phyloP scores from a whole-genome alignment of 1,140 invertebrate genomes.

The Drosophila pallidifrons region DNA sequence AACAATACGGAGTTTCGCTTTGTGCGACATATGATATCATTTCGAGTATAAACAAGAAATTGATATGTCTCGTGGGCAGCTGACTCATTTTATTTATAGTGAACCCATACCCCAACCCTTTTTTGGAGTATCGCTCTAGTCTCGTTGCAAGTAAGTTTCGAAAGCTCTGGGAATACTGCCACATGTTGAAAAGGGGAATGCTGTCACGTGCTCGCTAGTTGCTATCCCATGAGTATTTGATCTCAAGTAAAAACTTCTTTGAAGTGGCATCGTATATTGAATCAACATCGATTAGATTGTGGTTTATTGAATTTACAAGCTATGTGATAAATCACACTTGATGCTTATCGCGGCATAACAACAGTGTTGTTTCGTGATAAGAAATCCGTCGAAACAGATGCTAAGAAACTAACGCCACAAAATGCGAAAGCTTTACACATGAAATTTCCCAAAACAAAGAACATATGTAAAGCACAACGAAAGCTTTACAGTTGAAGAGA shows the following conservation, averaged over 20 bases:
- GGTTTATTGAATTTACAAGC: constrained; percentile 19
- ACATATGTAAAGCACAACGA: constrained; percentile 54
- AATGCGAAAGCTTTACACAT: constrained; percentile 41
- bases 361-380: not conserved
- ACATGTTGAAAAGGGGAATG: constrained; percentile 61
- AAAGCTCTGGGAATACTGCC: constrained; percentile 55
- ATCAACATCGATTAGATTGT: constrained; percentile 29
- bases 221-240: constrained; percentile 7
- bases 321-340: constrained; percentile 8
- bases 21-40: constrained; percentile 30
- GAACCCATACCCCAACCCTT: not conserved
- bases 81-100: constrained; percentile 17
- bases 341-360: constrained; percentile 12
- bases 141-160: constrained; percentile 3
- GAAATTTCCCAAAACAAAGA: constrained; percentile 81
- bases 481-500: constrained; percentile 9
- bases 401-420: constrained; percentile 13
- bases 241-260: constrained; percentile 1
- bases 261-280: not conserved
- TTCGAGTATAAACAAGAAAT: constrained; percentile 16
- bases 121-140: not conserved
- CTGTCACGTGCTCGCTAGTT: constrained; percentile 42
- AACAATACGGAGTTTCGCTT: not conserved
- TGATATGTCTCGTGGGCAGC: constrained; percentile 9
- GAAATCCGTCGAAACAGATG: not conserved